Base-by-base conservation (phyloP, 2,797 vertebrate genomes). In the Melanitta fusca region DNA sequence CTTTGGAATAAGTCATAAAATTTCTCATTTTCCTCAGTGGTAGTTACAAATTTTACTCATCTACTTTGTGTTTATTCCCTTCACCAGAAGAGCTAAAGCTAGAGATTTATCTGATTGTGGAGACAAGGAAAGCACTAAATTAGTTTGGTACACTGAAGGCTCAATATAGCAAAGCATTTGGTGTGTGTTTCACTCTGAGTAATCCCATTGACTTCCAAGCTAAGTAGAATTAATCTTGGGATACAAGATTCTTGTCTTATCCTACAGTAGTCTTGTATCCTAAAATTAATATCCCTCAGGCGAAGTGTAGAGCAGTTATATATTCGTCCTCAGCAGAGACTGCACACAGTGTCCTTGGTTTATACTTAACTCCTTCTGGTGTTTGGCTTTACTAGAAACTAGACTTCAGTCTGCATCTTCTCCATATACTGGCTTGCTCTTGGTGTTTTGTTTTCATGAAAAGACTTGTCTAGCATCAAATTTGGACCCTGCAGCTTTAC, bases 151-250 rank as follows among this genome's bases (percentile, higher is more conserved):
- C 43, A 20, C 85, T 75, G 56, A 80, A 75, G 80, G 70, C 80
- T 86, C 57, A 32, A 64, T 94, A 79, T 45, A 84, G 56, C 36
- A 71, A 74, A 82, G 62, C 16, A 0, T 75, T 92, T 73, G 83
- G 89, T 79, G 28, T 58, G 39, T 91, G 80, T 94, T 95, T 96
- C 91, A 73, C 51, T 94, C 84, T 53, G 88, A 90, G 58, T 88
- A 93, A 95, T 94, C 93, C 86, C 80, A 47, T 88, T 95, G 96
- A 96, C 77, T 96, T 95, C 64, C 47, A 72, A 68, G 88, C 77
- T 96, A 82, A 95, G 74, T 73, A 82, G 94, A 95, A 91, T 96
- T 94, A 95, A 95, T 95, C 95, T 94, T 95, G 66, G 74, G 64
- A 82, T 96, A 75, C 64, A 88, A 85, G 95, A 91, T 78, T 91